A percentile compares a stretch with the other conserved stretches of the same genome.
Conservation (phyloP, 2,797 vertebrate species). For the Thamnophis elegans region DNA sequence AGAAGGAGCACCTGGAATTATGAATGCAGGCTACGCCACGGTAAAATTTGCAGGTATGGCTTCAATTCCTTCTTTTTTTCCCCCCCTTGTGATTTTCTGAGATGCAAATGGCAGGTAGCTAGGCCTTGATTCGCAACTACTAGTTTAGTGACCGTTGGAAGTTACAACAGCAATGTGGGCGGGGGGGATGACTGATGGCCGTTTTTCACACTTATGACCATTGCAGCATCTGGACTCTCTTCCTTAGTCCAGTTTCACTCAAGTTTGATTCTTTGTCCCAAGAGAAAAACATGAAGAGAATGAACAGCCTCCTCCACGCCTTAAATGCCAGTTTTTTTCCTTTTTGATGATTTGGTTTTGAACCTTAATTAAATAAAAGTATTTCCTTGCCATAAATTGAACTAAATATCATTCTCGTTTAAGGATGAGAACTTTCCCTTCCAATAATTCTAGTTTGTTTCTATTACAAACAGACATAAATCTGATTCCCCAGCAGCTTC, state of each 20-base stretch:
- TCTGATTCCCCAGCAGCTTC: too few species aligned
- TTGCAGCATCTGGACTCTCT: background rate
- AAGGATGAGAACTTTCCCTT: background rate
- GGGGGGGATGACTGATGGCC: too few species aligned
- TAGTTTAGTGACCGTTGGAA: too few species aligned
- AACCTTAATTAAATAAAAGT: background rate
- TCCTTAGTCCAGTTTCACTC: background rate
- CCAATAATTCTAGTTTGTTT: background rate
- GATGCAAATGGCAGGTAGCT: background rate
- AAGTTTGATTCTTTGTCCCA: too few species aligned
- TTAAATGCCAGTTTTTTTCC: too few species aligned
- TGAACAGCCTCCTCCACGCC: too few species aligned
- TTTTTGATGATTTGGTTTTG: too few species aligned
- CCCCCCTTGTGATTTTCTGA: background rate
- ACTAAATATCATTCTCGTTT: background rate
- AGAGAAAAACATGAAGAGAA: too few species aligned
- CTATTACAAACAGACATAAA: too few species aligned
- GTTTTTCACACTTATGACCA: too few species aligned
- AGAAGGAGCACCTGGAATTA: background rate
- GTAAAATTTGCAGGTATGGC: background rate
- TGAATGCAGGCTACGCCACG: accelerated
- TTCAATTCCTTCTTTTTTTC: background rate
- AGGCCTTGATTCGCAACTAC: too few species aligned
- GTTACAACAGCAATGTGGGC: too few species aligned
- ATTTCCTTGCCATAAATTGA: background rate